Base-by-base conservation (phyloP, 2,797 vertebrate genomes). In the Coregonus sp. region DNA sequence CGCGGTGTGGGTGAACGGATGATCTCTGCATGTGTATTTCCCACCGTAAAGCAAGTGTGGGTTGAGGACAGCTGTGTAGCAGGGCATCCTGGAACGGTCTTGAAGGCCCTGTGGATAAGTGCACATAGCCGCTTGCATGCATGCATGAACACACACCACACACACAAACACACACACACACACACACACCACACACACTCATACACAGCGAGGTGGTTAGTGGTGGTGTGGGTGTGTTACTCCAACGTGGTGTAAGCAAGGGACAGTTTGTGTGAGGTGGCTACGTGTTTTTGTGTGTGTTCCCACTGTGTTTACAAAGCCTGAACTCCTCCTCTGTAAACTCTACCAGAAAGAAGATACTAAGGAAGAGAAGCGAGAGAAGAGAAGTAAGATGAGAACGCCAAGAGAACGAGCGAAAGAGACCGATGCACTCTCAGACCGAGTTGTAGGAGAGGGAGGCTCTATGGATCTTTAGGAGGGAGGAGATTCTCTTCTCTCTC, bases 281-380 rank as follows among this genome's bases (percentile, higher is more conserved):
- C 71, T 76, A 68, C 70, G 73, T 54, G 40, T 89, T 84, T 89
- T 87, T 89, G 79, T 89, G 85, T 88, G 84, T 84, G 74, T 90
- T 91, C 82, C 79, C 82, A 71, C 20, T 76, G 82, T 14, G 84
- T 90, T 89, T 90, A 86, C 81, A 88, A 83, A 86, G 81, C 80
- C 83, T 78, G 78, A 74, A 77, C 85, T 86, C 72, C 80, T 89
- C 77, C 50, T 76, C 82, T 83, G 84, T 81, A 80, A 86, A 87
- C 85, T 69, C 75, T 85, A 86, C 87, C 81, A n/a, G n/a, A n/a
- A n/a, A n/a, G n/a, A n/a, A n/a, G n/a, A n/a, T n/a, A n/a, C n/a
- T n/a, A n/a, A n/a, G n/a, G n/a, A n/a, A n/a, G n/a, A n/a, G n/a
- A n/a, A n/a, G n/a, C n/a, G n/a, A n/a, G n/a, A n/a, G n/a, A n/a